phyloP scores from a whole-genome alignment of 2,888 invertebrate genomes.

The Melieria omissa region DNA sequence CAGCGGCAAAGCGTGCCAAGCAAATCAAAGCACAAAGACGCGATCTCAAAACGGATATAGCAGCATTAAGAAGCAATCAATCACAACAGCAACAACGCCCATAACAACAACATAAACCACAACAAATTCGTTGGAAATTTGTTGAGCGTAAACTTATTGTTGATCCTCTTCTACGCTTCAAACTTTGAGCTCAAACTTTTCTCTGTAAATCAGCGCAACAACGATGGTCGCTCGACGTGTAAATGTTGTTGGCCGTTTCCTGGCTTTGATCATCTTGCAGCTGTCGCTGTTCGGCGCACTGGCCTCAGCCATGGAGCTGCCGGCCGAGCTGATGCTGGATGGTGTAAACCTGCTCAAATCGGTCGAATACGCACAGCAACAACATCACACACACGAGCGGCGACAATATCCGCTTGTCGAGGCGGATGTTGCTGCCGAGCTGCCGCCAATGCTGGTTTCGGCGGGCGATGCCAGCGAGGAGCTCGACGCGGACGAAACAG shows the following conservation, averaged over 20 bases:
- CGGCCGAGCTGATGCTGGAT: slow-evolving; percentile 50
- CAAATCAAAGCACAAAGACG: not conserved
- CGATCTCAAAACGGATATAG: not conserved
- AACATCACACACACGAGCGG: slow-evolving; percentile 11
- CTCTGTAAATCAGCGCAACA: not conserved
- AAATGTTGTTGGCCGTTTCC: not conserved
- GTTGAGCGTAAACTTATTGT: too few relatives aligned
- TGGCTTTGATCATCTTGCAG: slow-evolving; percentile 47
- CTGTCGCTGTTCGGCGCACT: not conserved
- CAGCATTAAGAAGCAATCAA: not conserved
- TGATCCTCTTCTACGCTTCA: too few relatives aligned
- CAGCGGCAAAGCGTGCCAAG: slow-evolving; percentile 25
- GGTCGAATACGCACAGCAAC: slow-evolving; percentile 46
- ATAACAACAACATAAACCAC: not conserved
- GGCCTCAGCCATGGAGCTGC: slow-evolving; percentile 49
- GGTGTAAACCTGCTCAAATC: slow-evolving; percentile 43
- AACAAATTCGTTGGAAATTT: not conserved
- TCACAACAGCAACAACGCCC: slow-evolving; percentile 12
- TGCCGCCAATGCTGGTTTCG: not conserved
- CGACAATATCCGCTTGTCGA: slow-evolving; percentile 24
- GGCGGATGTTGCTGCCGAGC: too few relatives aligned
- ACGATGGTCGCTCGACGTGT: not conserved
- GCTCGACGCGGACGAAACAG: slow-evolving; percentile 14
- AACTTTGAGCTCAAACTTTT: not conserved
- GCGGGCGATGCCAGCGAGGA: slow-evolving; percentile 3